A percentile compares a stretch with the other conserved stretches of the same genome.
These are phyloP conservation scores for Corythornis madagascariensis DNA, from an alignment of 2,113 vertebrate genomes.

Conservation along the genomic window DNA sequence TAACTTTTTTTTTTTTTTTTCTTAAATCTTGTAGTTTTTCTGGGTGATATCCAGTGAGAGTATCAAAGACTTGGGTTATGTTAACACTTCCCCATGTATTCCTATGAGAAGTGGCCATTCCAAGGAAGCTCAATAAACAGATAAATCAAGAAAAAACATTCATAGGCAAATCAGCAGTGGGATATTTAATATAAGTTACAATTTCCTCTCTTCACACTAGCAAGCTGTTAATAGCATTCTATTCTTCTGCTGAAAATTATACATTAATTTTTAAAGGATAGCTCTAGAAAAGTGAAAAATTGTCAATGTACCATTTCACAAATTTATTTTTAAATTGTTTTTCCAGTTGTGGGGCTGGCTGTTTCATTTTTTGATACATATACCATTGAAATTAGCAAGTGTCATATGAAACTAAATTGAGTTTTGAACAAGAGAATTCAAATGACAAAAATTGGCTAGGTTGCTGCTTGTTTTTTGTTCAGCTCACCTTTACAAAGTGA, in stretches of 20 bases:
- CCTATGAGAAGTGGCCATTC: slow-evolving; percentile 32
- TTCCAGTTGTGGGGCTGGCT: slow-evolving; percentile 33
- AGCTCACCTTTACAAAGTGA: slow-evolving; percentile 73
- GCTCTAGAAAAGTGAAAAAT: slow-evolving; percentile 59
- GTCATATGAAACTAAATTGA: slow-evolving; percentile 17
- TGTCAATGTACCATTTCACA: slow-evolving; percentile 13
- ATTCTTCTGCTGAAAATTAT: slow-evolving; percentile 71
- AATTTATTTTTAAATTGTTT: slow-evolving; percentile 68
- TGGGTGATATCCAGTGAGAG: slow-evolving; percentile 36
- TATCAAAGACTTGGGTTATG: slow-evolving; percentile 22
- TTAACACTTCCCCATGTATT: slow-evolving; percentile 18
- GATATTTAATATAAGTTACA: slow-evolving; percentile 64
- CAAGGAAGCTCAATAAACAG: slow-evolving; percentile 70
- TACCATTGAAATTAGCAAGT: slow-evolving; percentile 54
- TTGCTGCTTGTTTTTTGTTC: slow-evolving; percentile 65
- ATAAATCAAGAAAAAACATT: slow-evolving; percentile 70
- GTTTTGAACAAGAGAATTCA: slow-evolving; percentile 62
- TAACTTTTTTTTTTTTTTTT: slow-evolving; percentile 29
- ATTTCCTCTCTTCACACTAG: slow-evolving; percentile 61
- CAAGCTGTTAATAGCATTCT: slow-evolving; percentile 62
- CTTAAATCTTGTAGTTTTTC: slow-evolving; percentile 41
- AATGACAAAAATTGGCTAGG: slow-evolving; percentile 64
- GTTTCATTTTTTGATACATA: slow-evolving; percentile 46
- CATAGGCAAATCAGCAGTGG: slow-evolving; percentile 64
- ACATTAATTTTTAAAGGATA: slow-evolving; percentile 73